These are phyloP conservation scores for Moxostoma hubbsi DNA, from an alignment of 2,797 vertebrate genomes.

Conservation along the genomic window DNA sequence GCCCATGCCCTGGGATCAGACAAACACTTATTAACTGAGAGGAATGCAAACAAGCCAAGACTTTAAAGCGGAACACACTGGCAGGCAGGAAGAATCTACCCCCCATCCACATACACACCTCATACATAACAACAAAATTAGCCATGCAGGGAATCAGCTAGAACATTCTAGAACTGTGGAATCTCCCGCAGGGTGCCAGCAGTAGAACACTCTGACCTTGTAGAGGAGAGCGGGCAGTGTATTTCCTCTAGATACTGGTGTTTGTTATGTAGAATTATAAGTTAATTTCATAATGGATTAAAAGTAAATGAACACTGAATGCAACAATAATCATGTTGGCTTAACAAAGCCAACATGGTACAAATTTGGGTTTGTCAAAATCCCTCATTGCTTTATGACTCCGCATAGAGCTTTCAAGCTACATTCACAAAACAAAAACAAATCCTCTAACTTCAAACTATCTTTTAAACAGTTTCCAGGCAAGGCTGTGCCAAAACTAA, in stretches of 20 bases:
- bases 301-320: conserved; percentile 5
- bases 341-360: not conserved
- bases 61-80: conserved; percentile 55
- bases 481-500: no score
- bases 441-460: no score
- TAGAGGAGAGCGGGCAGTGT: conserved; percentile 12
- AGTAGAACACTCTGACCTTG: conserved; percentile 49
- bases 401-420: no score
- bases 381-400: not conserved
- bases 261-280: conserved; percentile 9
- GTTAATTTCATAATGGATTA: not conserved
- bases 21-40: conserved; percentile 81
- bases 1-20: conserved; percentile 69
- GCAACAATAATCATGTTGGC: not conserved
- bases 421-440: not conserved
- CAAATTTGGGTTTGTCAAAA: not conserved
- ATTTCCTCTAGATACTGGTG: not conserved
- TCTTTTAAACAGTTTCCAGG: no score
- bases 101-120: conserved; percentile 6
- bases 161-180: conserved; percentile 62
- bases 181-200: conserved; percentile 42
- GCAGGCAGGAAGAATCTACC: conserved; percentile 52
- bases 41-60: conserved; percentile 76
- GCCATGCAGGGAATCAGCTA: conserved; percentile 51
- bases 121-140: conserved; percentile 52